Percentiles rank a stretch among this genome's conserved stretches.
phyloP scores from a whole-genome alignment of 2,797 vertebrate species.

The Sebastolobus alascanus region DNA sequence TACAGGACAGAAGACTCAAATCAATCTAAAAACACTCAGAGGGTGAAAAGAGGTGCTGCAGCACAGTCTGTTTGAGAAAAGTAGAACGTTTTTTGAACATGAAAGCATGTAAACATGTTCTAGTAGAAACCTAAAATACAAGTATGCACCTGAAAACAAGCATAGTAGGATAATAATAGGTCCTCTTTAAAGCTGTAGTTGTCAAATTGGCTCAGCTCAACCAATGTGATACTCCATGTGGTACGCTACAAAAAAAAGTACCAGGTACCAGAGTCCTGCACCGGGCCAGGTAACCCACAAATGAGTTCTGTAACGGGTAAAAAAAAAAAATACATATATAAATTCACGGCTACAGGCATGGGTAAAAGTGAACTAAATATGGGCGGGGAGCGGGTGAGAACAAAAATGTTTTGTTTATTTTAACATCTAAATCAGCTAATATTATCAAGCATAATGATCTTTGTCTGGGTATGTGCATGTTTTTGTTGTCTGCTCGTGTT shows the following conservation, averaged over 20 bases:
- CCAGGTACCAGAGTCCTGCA: background rate
- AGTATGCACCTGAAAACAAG: background rate
- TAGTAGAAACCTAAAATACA: background rate
- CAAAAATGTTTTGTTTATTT: background rate
- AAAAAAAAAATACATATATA: background rate
- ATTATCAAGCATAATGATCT: no score
- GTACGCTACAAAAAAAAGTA: no score
- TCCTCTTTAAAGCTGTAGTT: no score
- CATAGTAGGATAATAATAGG: no score
- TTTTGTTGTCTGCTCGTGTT: background rate
- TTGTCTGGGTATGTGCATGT: no score
- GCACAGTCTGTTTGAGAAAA: background rate
- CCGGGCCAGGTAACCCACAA: background rate
- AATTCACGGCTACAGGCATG: fast-evolving
- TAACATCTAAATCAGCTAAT: no score
- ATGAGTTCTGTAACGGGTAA: no score
- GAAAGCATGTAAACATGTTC: background rate
- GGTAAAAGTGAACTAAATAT: background rate
- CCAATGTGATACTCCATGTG: no score
- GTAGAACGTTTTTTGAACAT: fast-evolving
- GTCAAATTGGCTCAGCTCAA: no score
- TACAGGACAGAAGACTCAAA: background rate
- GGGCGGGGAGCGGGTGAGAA: fast-evolving
- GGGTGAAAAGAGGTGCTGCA: background rate
- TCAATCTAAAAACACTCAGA: no score